Evolutionary conservation across 35 echinoderm and acorn worm genomes (phyloP), one percentile per base, ranked within the genome.

Genomic region (Ophioderma brevispina): DNA sequence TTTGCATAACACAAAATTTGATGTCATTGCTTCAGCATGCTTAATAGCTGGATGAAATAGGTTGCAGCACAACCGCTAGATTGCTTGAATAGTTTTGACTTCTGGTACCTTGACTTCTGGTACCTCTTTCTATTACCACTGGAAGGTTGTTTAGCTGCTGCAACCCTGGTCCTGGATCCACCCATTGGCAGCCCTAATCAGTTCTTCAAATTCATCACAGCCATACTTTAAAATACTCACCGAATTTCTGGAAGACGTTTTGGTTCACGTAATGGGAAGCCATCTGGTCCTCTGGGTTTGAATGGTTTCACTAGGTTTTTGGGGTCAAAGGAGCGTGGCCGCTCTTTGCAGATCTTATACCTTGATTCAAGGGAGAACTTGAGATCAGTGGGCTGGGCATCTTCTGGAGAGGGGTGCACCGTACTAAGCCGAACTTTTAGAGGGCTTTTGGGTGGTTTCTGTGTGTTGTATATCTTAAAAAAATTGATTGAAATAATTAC

Each of bases 281-380:
- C 77, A 82, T 95, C 97, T 8, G 93, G 97, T 31, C 97, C 93
- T 28, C 97, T 89, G 8, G 97, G 93, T 84, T 95, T 99, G 38
- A 95, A 95, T 13, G 97, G 94, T 41, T 99, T 87, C 2, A 99
- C 93, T 35, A 99, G 41, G 0, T 93, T 95, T 55, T 84, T 40
- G 33, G 97, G 81, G 56, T 92, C 90, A 36, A 97, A 40, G 30
- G 92, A 85, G 35, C 39, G 49, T 33, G 43, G 83, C 28, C 59
- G 59, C 36, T 79, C 84, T 35, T 91, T 87, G 32, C 79, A 87
- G 32, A 82, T 80, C 43, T 93, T 92, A 76, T 93, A 99, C 35
- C 94, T 76, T 5, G 93, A 91, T 81, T 99, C 97, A 10, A 99
- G 46, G 64, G 92, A 80, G 75, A 84, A 99, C 36, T 55, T 81